Evolutionary conservation across 2,113 vertebrate genomes (phyloP).

Genomic region (Craseonycteris thonglongyai): DNA sequence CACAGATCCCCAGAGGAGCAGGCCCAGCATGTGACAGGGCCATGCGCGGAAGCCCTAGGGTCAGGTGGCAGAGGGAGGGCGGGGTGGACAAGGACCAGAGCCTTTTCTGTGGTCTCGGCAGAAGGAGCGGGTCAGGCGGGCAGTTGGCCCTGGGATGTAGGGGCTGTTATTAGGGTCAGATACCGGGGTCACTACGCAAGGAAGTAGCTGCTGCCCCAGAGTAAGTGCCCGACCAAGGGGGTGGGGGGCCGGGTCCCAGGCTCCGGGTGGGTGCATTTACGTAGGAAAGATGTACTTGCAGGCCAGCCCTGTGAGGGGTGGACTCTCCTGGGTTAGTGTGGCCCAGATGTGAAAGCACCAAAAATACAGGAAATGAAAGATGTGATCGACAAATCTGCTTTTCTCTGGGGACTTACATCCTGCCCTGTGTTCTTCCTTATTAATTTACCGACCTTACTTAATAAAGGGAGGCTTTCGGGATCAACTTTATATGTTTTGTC

Average conservation of each 20-base stretch:
- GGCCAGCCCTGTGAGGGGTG: neutral
- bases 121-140: neutral
- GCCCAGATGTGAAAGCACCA: neutral
- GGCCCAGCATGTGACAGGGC: rapidly evolving
- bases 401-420: neutral
- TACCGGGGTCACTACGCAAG: neutral
- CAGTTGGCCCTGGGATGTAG: neutral
- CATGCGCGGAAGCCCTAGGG: neutral
- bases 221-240: neutral
- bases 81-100: neutral
- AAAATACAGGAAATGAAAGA: neutral
- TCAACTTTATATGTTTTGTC: neutral
- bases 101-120: neutral
- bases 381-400: neutral
- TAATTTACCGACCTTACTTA: neutral
- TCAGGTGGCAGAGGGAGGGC: neutral
- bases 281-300: neutral
- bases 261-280: too few relatives aligned
- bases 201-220: neutral
- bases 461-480: neutral
- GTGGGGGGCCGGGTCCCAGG: too few relatives aligned
- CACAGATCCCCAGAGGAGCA: neutral
- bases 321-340: neutral
- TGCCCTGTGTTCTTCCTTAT: neutral
- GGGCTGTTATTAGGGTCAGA: too few relatives aligned